A percentile compares a stretch with the other conserved stretches of the same genome.
phyloP scores from a whole-genome alignment of 2,888 invertebrate species.

The Eledona agricola region DNA sequence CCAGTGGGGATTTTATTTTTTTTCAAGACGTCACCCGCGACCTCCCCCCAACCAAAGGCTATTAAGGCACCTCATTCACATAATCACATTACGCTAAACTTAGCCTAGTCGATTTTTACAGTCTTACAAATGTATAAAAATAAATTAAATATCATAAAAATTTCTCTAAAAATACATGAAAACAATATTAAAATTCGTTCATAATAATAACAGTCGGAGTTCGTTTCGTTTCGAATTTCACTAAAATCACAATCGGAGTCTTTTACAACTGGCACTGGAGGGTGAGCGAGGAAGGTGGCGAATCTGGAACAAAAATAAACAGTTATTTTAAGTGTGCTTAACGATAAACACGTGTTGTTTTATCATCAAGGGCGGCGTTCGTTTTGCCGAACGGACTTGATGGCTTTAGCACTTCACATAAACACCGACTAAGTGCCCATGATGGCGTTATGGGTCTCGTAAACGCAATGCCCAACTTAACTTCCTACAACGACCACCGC shows the following conservation, averaged over 20 bases:
- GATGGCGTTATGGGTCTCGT: too few species aligned
- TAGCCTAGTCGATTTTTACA: constrained; percentile 16
- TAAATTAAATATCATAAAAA: constrained; percentile 30
- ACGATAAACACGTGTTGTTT: constrained; percentile 25
- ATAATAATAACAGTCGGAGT: constrained; percentile 27
- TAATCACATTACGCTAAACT: constrained; percentile 19
- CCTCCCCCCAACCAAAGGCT: too few species aligned
- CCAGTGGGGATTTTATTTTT: too few species aligned
- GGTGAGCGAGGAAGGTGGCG: constrained; percentile 5
- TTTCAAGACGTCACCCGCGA: too few species aligned
- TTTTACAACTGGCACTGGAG: constrained; percentile 24
- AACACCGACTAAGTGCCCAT: constrained; percentile 17
- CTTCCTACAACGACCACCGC: too few species aligned
- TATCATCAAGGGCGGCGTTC: constrained; percentile 19
- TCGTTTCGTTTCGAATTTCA: constrained; percentile 27
- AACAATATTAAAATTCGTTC: constrained; percentile 31
- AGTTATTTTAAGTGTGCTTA: constrained; percentile 18
- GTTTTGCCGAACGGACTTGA: constrained; percentile 12
- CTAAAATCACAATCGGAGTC: constrained; percentile 34
- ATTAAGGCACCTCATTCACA: constrained; percentile 20
- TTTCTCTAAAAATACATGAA: constrained; percentile 21
- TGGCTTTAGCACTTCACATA: constrained; percentile 22
- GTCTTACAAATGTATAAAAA: constrained; percentile 32
- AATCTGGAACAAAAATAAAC: constrained; percentile 25
- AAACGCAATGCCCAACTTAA: too few species aligned